phyloP scores from a whole-genome alignment of 2,888 invertebrate species.

The Drosophila antonietae region DNA sequence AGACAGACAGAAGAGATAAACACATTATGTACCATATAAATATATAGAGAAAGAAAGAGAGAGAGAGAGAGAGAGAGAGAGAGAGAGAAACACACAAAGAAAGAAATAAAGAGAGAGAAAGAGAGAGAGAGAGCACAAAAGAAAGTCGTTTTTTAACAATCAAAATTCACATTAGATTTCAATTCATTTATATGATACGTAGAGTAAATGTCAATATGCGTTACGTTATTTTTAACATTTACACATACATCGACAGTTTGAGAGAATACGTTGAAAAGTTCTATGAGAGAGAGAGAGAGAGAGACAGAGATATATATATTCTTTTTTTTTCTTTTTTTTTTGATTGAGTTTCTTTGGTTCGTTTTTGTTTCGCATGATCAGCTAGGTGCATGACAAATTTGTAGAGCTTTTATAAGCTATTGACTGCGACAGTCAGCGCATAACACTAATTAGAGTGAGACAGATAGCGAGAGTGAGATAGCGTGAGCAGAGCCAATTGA shows the following conservation, averaged over 20 bases:
- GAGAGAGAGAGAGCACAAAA: constrained; percentile 57
- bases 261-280: constrained; percentile 36
- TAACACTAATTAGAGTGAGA: constrained; percentile 40
- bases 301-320: constrained; percentile 6
- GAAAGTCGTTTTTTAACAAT: constrained; percentile 50
- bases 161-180: constrained; percentile 17
- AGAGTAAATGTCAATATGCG: constrained; percentile 62
- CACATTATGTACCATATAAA: constrained; percentile 19
- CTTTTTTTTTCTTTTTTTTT: constrained; percentile 1
- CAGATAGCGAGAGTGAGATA: constrained; percentile 13
- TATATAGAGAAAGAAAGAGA: constrained; percentile 23
- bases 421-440: constrained; percentile 9
- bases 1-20: constrained; percentile 29
- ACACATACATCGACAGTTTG: constrained; percentile 67
- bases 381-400: constrained; percentile 39
- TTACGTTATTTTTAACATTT: constrained; percentile 51
- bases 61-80: constrained; percentile 21
- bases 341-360: constrained; percentile 1
- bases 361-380: constrained; percentile 18
- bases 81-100: constrained; percentile 37
- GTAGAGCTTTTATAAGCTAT: background rate
- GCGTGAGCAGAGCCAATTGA: constrained; percentile 38
- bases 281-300: constrained; percentile 30
- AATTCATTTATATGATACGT: constrained; percentile 45
- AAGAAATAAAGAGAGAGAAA: constrained; percentile 28